Evolutionary conservation across 2,888 invertebrate species (phyloP), one percentile per base, ranked within the genome.

Genomic region (Molorchus minor): DNA sequence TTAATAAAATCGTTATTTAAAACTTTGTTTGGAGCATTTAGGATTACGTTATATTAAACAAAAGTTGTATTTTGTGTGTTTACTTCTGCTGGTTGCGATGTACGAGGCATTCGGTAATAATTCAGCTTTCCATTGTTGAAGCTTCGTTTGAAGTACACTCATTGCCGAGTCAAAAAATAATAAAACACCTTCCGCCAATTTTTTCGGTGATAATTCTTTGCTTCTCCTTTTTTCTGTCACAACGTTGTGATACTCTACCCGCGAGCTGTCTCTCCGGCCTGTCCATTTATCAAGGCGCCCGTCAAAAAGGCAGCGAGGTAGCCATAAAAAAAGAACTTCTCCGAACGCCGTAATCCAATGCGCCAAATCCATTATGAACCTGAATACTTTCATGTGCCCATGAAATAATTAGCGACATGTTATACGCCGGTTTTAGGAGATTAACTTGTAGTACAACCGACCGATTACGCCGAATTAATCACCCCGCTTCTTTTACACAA

Each of bases 381-480:
- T 53, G 68, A 66, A 67, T 61, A 67, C 66, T 67, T 61, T 58
- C 46, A 64, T 58, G 62, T 62, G 62, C 64, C 52, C 54, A 40
- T 56, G 49, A 19, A 58, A 58, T 62, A 64, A 64, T 54, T 61
- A 44, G 64, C 61, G 70, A 64, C 67, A 70, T 67, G 70, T 67
- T 66, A 68, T 68, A 64, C 61, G 54, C 46, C 60, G 54, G 56
- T 52, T 54, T 49, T 47, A 53, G 46, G 41, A 61, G 65, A 68
- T 68, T 66, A 68, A 62, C 64, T 64, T 61, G 68, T 64, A 64
- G 61, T 65, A 68, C 68, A 68, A 55, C 62, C 56, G 58, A 58
- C 61, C 68, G 38, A 66, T 64, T 65, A 55, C 62, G 58, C 54
- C 61, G 64, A 70, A 70, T 70, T 69, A 68, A 70, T 70, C 67